Evolutionary conservation across 2,113 vertebrate genomes (phyloP), one percentile per base, ranked within the genome.

Genomic region (Arvicanthis niloticus): DNA sequence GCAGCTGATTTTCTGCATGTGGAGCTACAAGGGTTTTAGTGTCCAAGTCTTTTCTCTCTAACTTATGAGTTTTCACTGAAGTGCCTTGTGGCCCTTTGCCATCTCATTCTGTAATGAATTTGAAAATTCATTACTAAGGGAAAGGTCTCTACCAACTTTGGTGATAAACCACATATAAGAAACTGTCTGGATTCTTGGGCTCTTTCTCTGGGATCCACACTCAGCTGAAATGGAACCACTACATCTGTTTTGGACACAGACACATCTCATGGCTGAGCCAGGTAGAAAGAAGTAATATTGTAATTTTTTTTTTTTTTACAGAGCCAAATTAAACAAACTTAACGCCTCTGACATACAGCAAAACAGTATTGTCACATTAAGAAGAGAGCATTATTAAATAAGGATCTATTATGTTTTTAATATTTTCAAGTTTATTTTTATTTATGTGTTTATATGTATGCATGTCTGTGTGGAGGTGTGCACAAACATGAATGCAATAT

Each of bases 1-100:
- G 4, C 1, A 6, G 19, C 67, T 19, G 26, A 21, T 31, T 12
- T 62, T n/a, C n/a, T 73, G 13, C n/a, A 5, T 3, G 12, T 13
- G n/a, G 16, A 53, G 13, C 51, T n/a, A 5, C 0, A 4, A 1
- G 9, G 26, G 0, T 0, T 0, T 60, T 7, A 29, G 17, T 10
- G 5, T 1, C 3, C 29, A 34, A 2, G 58, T 5, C 37, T 37
- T 90, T 58, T 31, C 45, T 51, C 12, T 3, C 13, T 1, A 21
- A 7, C 51, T 73, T 70, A 1, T 8, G 29, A 22, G 48, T 22
- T 48, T 29, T 68, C 48, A 1, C 76, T 16, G 45, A 22, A 6
- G 68, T 76, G 65, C n/a, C 24, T 3, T 8, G 0, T 4, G 22
- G 22, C 5, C 1, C 16, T 0, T 13, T 22, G 48, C 4, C 7